Evolutionary conservation across 2,888 invertebrate genomes (phyloP).

Genomic region (Apotomis capreana): DNA sequence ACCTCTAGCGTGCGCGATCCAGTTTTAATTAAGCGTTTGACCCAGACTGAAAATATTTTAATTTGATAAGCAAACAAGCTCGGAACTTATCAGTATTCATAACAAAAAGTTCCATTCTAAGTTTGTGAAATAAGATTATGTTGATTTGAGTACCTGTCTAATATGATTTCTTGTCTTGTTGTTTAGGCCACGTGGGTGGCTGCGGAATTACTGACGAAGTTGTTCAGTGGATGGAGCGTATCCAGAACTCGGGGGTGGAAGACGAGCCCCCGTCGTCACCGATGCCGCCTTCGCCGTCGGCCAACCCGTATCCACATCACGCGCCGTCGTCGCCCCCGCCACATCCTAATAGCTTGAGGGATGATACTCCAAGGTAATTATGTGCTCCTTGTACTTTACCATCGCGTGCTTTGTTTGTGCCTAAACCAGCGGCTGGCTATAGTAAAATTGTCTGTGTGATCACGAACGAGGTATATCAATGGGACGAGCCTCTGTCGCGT

Average conservation of each 20-base stretch:
- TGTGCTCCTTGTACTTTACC: not conserved
- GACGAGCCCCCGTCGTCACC: slow-evolving; percentile 74
- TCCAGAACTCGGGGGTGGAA: slow-evolving; percentile 90
- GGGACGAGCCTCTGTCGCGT: too few species aligned
- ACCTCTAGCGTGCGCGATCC: slow-evolving; percentile 18
- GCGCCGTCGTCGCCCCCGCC: slow-evolving; percentile 60
- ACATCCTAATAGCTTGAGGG: slow-evolving; percentile 76
- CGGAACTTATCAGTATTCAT: slow-evolving; percentile 23
- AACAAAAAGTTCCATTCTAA: slow-evolving; percentile 7
- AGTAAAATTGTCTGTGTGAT: too few species aligned
- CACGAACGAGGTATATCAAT: too few species aligned
- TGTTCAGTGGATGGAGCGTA: slow-evolving; percentile 95
- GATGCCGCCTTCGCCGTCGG: slow-evolving; percentile 56
- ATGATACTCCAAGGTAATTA: slow-evolving; percentile 71
- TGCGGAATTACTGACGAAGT: slow-evolving; percentile 95
- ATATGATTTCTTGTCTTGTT: slow-evolving; percentile 43
- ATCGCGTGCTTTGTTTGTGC: not conserved
- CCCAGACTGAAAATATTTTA: slow-evolving; percentile 21
- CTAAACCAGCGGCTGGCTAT: too few species aligned
- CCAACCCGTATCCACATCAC: slow-evolving; percentile 55
- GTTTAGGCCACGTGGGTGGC: slow-evolving; percentile 90
- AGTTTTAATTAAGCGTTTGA: slow-evolving; percentile 25
- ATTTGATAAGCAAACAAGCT: slow-evolving; percentile 24
- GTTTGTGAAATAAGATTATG: slow-evolving; percentile 10
- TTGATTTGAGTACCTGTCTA: slow-evolving; percentile 36